Evolutionary conservation across 2,888 invertebrate species (phyloP).

Genomic region (Conchocele bisecta): DNA sequence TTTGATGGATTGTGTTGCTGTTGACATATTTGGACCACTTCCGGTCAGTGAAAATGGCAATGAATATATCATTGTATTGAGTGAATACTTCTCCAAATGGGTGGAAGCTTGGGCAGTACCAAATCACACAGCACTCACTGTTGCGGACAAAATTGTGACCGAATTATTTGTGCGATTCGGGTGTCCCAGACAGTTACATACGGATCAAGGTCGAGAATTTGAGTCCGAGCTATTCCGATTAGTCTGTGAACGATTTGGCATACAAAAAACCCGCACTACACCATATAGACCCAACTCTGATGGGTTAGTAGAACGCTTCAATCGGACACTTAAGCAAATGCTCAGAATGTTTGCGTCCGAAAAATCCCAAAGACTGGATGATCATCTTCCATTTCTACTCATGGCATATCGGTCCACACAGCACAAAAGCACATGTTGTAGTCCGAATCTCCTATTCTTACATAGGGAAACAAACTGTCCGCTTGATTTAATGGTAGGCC

Average conservation of each 20-base stretch:
- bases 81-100: conserved; percentile 62
- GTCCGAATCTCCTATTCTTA: too few species aligned
- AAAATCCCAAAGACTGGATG: conserved; percentile 52
- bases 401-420: too few species aligned
- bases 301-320: conserved; percentile 53
- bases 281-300: conserved; percentile 53
- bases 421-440: too few species aligned
- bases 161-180: conserved; percentile 50
- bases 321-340: conserved; percentile 46
- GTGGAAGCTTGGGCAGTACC: conserved; percentile 35
- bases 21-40: conserved; percentile 61
- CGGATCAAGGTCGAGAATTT: conserved; percentile 59
- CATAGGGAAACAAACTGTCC: too few species aligned
- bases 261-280: conserved; percentile 57
- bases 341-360: conserved; percentile 34
- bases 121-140: conserved; percentile 46
- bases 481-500: too few species aligned
- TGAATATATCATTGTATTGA: conserved; percentile 55
- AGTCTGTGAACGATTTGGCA: conserved; percentile 48
- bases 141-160: conserved; percentile 53
- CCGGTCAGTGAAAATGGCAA: conserved; percentile 47
- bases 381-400: conserved; percentile 49
- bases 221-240: conserved; percentile 49
- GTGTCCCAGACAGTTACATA: conserved; percentile 44
- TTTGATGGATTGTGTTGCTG: conserved; percentile 37